Conservation (phyloP, 1,140 invertebrate genomes). For the Drosophila triauraria region DNA sequence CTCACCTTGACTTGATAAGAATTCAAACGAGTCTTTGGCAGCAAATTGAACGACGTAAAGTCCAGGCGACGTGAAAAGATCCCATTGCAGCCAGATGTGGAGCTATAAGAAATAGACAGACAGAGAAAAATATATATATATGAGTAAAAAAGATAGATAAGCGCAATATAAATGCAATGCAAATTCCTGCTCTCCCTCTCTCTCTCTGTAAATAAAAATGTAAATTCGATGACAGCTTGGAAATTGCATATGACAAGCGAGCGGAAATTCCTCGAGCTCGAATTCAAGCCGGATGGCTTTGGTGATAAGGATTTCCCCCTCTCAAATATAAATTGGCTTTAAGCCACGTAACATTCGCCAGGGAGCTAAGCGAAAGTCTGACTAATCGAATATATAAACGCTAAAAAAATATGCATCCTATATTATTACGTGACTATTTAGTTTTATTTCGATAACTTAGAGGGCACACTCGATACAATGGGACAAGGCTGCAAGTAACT, state of each 20-base stretch:
- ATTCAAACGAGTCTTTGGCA: constrained; percentile 98
- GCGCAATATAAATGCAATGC: constrained; percentile 29
- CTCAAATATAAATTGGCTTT: constrained; percentile 23
- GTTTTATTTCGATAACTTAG: neutral
- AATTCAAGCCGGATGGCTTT: constrained; percentile 36
- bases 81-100: constrained; percentile 94
- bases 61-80: constrained; percentile 96
- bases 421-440: constrained; percentile 53
- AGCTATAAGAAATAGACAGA: constrained; percentile 87
- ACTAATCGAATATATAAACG: constrained; percentile 21
- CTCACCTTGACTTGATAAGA: constrained; percentile 99
- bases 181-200: constrained; percentile 9
- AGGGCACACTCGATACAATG: neutral
- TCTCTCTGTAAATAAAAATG: constrained; percentile 40
- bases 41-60: constrained; percentile 97
- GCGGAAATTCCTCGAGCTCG: constrained; percentile 37
- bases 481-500: neutral
- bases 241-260: constrained; percentile 54
- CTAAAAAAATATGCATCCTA: constrained; percentile 3
- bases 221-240: constrained; percentile 50
- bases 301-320: constrained; percentile 35
- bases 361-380: neutral
- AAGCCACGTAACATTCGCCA: constrained; percentile 25
- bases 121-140: constrained; percentile 28
- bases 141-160: constrained; percentile 33